Percentiles rank a stretch among this genome's conserved stretches.
phyloP scores from a whole-genome alignment of 2,797 vertebrate genomes.

The Syngnathus rostellatus region DNA sequence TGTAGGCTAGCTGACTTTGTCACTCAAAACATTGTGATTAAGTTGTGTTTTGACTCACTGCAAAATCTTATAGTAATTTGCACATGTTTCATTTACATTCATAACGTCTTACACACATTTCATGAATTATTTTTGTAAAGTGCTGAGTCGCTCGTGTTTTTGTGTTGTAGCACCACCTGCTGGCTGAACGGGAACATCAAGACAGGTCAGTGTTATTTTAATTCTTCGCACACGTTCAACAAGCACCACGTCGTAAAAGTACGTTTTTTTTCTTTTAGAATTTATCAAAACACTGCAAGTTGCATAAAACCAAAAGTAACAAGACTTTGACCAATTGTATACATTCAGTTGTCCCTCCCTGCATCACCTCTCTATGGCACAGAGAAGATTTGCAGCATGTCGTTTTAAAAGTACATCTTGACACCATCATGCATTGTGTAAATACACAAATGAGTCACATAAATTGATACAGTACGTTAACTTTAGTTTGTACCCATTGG shows the following conservation, averaged over 20 bases:
- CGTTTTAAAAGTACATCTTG: not conserved
- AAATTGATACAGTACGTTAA: constrained; percentile 6
- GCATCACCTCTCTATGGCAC: constrained; percentile 31
- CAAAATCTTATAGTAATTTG: no score
- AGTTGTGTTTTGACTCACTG: no score
- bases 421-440: constrained; percentile 12
- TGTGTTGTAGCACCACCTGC: constrained; percentile 2
- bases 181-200: not conserved
- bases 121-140: no score
- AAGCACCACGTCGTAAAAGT: constrained; percentile 10
- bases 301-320: constrained; percentile 14
- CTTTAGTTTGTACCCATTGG: constrained; percentile 46
- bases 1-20: no score
- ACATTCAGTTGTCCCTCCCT: constrained; percentile 41
- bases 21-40: no score
- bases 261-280: not conserved
- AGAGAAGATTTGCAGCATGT: constrained; percentile 29
- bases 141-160: not conserved
- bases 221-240: constrained; percentile 21
- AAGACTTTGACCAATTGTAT: not conserved
- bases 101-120: no score
- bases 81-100: no score
- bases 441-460: constrained; percentile 11
- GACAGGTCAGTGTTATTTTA: constrained; percentile 17
- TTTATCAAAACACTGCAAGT: constrained; percentile 12